Evolutionary conservation across 2,888 invertebrate genomes (phyloP), one percentile per base, ranked within the genome.

Genomic region (Trissonchulus sp.): DNA sequence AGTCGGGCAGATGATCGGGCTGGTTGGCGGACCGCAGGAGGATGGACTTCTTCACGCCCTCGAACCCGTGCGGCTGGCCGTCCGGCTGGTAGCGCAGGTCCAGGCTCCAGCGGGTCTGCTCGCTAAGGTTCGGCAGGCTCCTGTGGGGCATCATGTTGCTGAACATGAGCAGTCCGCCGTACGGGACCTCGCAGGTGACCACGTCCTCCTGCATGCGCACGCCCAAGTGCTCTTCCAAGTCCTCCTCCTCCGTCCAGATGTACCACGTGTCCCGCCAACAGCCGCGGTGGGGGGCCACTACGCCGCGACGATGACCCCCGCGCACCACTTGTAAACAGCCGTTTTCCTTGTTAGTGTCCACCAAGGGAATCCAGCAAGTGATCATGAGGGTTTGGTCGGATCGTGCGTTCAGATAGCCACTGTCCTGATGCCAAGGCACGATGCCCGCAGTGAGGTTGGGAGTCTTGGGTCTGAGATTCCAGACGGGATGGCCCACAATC

Each of bases 61-160:
- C 8, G n/a, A 65, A 65, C 8, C 15, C 35, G 33, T 15, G 8
- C n/a, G 68, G 68, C 35, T 28, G 8, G 8, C 33, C 31, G 33
- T 8, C 68, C 8, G 31, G 33, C 35, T 65, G 68, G n/a, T 65
- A 65, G 35, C 68, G 68, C 35, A 65, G 35, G n/a, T 65, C 68
- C 8, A 65, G 8, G 68, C 68, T 65, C 68, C 68, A 65, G 8
- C 68, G 31, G 18, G n/a, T 34, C n/a, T 65, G 8, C 8, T 65
- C 35, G 68, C 68, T 65, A 8, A 65, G 31, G n/a, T 65, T 65
- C n/a, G 68, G 68, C 68, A 65, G 28, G n/a, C 84, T 84, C 77
- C 83, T 78, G 74, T 84, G 84, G 30, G 84, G 84, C 28, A 83
- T 79, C 77, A 83, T 77, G 76, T 84, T 84, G 76, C 81, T 83